A percentile compares a stretch with the other conserved stretches of the same genome.
These are phyloP conservation scores for Eubasilissa regina DNA, from an alignment of 1,140 invertebrate genomes.

Conservation along the genomic window DNA sequence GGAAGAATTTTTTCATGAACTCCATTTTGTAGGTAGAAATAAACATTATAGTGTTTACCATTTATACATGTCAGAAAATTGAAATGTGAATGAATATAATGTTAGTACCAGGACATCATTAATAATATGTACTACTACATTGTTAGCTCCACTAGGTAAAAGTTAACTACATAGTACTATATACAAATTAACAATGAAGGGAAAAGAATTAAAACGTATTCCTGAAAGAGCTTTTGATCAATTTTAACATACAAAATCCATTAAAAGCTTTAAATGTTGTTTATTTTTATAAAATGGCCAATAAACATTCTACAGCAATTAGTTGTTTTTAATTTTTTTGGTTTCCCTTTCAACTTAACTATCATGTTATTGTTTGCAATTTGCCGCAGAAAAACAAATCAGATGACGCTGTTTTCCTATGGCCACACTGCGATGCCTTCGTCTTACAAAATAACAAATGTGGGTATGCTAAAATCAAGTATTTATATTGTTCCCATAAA, in stretches of 20 bases:
- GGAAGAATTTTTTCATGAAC: no score
- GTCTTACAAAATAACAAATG: no score
- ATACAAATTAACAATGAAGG: constrained; percentile 8
- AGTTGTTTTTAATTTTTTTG: neutral
- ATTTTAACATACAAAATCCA: constrained; percentile 29
- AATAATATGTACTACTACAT: constrained; percentile 15
- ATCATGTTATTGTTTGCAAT: no score
- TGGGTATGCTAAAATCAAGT: no score
- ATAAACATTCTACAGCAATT: constrained; percentile 37
- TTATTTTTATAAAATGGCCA: constrained; percentile 52
- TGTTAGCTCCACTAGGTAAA: constrained; percentile 34
- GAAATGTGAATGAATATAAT: neutral
- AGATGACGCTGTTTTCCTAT: no score
- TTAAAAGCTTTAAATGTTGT: constrained; percentile 54
- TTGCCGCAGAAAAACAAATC: no score
- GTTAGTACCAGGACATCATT: constrained; percentile 24
- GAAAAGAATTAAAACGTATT: neutral
- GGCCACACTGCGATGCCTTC: no score
- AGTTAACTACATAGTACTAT: constrained; percentile 40
- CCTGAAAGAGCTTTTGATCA: constrained; percentile 32
- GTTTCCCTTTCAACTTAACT: no score
- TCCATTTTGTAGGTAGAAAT: no score
- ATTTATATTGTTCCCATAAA: no score
- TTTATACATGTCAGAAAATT: no score
- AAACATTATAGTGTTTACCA: no score